Evolutionary conservation across 2,113 vertebrate genomes (phyloP), one percentile per base, ranked within the genome.

Genomic region (Tringa solitaria): DNA sequence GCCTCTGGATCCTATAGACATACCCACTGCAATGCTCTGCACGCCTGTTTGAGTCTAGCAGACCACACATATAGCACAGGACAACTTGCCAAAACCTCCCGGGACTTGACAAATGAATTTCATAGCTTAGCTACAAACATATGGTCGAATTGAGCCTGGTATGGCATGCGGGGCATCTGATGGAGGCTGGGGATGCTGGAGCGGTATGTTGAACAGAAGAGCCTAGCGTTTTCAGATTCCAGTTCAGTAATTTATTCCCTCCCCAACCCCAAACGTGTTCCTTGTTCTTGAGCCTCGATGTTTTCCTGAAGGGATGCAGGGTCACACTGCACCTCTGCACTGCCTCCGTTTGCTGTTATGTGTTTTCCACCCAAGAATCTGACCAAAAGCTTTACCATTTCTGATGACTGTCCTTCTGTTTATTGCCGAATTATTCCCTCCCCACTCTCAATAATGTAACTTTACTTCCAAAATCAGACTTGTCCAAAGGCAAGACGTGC

Each of bases 41-140:
- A 8, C 6, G 73, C 54, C 53, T 75, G 21, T 77, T 84, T 51
- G 33, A 65, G 74, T 51, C 35, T 51, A 90, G 84, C 87, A 90
- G 93, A 87, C 94, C 94, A 93, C 90, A 95, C 91, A 93, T 89
- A 87, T 1, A 82, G 92, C 50, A 59, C 46, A 73, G 92, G 46
- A 93, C 39, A 93, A 74, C 68, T 92, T 96, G 87, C 92, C 95
- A 93, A 85, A 93, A 92, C 61, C 54, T 78, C 43, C 69, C 1
- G 1, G 87, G 89, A 92, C 65, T 91, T 84, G 73, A 95, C 79
- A 86, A 89, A 92, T 90, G 20, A 43, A 73, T 95, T 91, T 95
- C 87, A 43, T 92, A 92, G 87, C 82, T 81, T 85, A 87, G 95
- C 84, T 95, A 64, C 90, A 96, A 96, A 90, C 90, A 96, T 93